Percentiles rank a stretch among this genome's conserved stretches.
phyloP scores from a whole-genome alignment of 2,113 vertebrate species.

The Scalopus aquaticus region DNA sequence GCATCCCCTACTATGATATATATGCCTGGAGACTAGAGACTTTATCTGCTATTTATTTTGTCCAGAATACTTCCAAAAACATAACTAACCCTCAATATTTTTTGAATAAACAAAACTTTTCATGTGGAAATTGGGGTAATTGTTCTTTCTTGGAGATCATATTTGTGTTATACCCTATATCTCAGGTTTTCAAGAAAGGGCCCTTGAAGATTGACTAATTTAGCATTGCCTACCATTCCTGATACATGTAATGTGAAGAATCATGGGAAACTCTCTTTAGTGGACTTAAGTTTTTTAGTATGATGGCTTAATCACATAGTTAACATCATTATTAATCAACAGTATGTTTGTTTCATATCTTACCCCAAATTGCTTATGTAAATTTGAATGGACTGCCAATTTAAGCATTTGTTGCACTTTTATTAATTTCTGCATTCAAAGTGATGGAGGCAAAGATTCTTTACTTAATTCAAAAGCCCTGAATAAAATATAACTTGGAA shows the following conservation, averaged over 20 bases:
- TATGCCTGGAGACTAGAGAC: neutral
- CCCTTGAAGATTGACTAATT: neutral
- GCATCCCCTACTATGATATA: neutral
- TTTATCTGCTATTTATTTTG: neutral
- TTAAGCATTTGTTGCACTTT: constrained; percentile 57
- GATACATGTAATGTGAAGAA: neutral
- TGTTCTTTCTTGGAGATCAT: neutral
- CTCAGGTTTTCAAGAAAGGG: neutral
- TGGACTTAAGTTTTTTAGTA: constrained; percentile 61
- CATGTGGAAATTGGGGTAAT: neutral
- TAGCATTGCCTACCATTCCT: neutral
- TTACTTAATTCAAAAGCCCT: constrained; percentile 50
- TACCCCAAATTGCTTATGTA: constrained; percentile 48
- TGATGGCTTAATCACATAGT: constrained; percentile 52
- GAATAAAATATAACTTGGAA: constrained; percentile 55
- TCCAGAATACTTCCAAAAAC: neutral
- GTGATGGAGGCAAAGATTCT: constrained; percentile 62
- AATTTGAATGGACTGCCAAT: constrained; percentile 60
- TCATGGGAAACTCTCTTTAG: constrained; percentile 30
- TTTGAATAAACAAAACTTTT: constrained; percentile 18
- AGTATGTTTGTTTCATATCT: constrained; percentile 60
- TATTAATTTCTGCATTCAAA: constrained; percentile 66
- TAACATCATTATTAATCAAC: constrained; percentile 69
- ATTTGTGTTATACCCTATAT: neutral
- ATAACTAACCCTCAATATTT: neutral